These are phyloP conservation scores for Flexamia atlantica DNA, from an alignment of 2,888 invertebrate genomes.

Conservation along the genomic window DNA sequence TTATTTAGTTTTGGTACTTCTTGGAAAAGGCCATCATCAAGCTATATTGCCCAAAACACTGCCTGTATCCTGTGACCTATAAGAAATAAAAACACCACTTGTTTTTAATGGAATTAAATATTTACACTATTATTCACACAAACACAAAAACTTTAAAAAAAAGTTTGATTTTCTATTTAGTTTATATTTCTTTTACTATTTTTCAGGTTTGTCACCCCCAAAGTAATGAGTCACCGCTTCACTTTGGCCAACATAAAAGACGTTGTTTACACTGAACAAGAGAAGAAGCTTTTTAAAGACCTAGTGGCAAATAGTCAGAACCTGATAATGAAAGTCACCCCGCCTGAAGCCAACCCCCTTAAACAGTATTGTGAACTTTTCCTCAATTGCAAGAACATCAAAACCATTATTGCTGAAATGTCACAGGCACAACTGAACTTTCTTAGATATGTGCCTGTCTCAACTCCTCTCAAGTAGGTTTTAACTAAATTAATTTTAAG, in stretches of 20 bases:
- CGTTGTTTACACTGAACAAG: slow-evolving; percentile 77
- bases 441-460: slow-evolving; percentile 8
- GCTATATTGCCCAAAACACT: too few species aligned
- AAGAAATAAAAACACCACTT: too few species aligned
- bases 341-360: slow-evolving; percentile 82
- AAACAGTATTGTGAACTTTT: slow-evolving; percentile 87
- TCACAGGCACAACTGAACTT: not conserved
- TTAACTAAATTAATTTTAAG: not conserved
- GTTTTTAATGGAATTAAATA: too few species aligned
- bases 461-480: slow-evolving; percentile 23
- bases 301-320: slow-evolving; percentile 80
- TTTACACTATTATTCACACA: too few species aligned
- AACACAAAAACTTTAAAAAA: too few species aligned
- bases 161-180: too few species aligned
- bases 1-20: too few species aligned
- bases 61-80: too few species aligned
- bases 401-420: slow-evolving; percentile 73
- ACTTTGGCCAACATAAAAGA: slow-evolving; percentile 83
- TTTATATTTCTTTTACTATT: too few species aligned
- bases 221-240: slow-evolving; percentile 87
- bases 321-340: slow-evolving; percentile 80
- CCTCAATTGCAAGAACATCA: slow-evolving; percentile 78
- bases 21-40: too few species aligned
- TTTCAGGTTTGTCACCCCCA: slow-evolving; percentile 77
- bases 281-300: slow-evolving; percentile 85